phyloP scores from a whole-genome alignment of 2,888 invertebrate species.

The Conistra vaccinii region DNA sequence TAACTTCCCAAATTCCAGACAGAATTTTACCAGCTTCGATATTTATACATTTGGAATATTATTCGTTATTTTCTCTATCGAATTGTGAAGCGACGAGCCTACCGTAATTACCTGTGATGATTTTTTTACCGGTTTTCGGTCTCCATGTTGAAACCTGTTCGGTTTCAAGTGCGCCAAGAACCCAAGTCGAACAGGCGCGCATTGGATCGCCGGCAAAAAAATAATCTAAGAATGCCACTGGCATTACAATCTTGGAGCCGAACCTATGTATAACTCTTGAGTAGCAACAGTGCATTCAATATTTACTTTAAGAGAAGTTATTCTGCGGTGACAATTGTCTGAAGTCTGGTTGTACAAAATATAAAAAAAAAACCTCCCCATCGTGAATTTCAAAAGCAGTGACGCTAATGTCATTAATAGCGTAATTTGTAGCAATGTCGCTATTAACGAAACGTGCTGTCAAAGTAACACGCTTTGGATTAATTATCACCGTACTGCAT shows the following conservation, averaged over 20 bases:
- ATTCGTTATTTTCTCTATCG: constrained; percentile 61
- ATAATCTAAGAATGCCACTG: constrained; percentile 81
- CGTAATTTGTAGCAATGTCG: constrained; percentile 77
- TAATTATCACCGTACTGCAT: constrained; percentile 75
- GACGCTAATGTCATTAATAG: constrained; percentile 75
- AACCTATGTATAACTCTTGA: constrained; percentile 68
- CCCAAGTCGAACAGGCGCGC: constrained; percentile 82
- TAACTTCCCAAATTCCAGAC: constrained; percentile 21
- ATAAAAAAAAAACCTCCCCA: constrained; percentile 47
- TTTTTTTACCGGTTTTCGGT: constrained; percentile 87
- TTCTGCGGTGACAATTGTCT: constrained; percentile 23
- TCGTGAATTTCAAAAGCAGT: constrained; percentile 68
- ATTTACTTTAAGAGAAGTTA: constrained; percentile 67
- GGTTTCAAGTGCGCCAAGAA: constrained; percentile 84
- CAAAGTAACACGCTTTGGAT: constrained; percentile 79
- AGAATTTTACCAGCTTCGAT: constrained; percentile 15
- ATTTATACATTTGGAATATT: constrained; percentile 38
- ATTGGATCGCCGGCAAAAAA: constrained; percentile 82
- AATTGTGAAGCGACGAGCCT: constrained; percentile 83
- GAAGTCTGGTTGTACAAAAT: constrained; percentile 20
- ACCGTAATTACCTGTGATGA: constrained; percentile 87
- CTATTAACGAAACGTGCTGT: constrained; percentile 78
- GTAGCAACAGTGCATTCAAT: constrained; percentile 70
- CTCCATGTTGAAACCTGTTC: constrained; percentile 87
- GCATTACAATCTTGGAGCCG: constrained; percentile 75